A percentile compares a stretch with the other conserved stretches of the same genome.
phyloP scores from a whole-genome alignment of 2,113 vertebrate genomes.

The Clinocottus analis region DNA sequence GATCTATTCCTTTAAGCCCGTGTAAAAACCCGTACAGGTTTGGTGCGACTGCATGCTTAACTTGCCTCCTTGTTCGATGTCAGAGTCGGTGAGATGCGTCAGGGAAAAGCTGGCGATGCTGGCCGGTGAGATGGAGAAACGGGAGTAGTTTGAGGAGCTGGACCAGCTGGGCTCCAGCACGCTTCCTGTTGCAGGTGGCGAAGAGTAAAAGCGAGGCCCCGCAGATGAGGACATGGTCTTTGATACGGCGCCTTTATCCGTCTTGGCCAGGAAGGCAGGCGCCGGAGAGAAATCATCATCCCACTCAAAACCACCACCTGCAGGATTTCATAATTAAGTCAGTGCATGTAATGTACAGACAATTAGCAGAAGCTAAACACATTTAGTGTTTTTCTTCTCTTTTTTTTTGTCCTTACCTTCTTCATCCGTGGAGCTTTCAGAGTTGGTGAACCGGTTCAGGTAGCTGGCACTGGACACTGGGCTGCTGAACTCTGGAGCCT shows the following conservation, averaged over 20 bases:
- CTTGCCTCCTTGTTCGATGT: constrained; percentile 97
- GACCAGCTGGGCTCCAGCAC: constrained; percentile 89
- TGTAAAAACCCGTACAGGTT: background rate
- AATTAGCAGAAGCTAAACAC: background rate
- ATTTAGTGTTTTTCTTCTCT: background rate
- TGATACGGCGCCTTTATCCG: constrained; percentile 79
- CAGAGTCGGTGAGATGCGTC: constrained; percentile 97
- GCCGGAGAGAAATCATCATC: constrained; percentile 96
- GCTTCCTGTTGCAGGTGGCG: constrained; percentile 79
- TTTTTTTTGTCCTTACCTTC: constrained; percentile 85
- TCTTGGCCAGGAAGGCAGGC: constrained; percentile 88
- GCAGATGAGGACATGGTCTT: constrained; percentile 82
- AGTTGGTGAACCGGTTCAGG: constrained; percentile 91
- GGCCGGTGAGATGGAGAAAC: constrained; percentile 96
- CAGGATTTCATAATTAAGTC: background rate
- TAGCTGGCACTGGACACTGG: constrained; percentile 78
- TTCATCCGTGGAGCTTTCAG: constrained; percentile 97
- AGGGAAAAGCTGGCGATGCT: constrained; percentile 96
- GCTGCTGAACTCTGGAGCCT: constrained; percentile 80
- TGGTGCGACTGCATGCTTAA: background rate
- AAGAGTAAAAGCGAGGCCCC: constrained; percentile 88
- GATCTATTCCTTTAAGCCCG: background rate
- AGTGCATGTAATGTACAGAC: background rate
- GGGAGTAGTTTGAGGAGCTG: constrained; percentile 86
- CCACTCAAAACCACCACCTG: constrained; percentile 97